phyloP scores from a whole-genome alignment of 2,797 vertebrate genomes.

The Setipinna tenuifilis region DNA sequence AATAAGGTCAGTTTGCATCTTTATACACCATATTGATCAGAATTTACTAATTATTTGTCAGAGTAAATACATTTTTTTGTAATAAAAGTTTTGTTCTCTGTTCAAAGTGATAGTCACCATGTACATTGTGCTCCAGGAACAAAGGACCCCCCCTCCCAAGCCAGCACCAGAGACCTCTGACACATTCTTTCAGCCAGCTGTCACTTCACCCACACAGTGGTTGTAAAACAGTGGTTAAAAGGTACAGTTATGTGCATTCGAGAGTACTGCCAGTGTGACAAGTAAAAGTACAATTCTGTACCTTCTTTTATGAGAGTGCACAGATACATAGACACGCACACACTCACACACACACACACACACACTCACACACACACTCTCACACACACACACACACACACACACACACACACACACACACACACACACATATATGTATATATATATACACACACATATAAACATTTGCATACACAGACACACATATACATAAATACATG shows the following conservation, averaged over 20 bases:
- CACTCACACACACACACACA: slow-evolving; percentile 46
- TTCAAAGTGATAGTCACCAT: neutral
- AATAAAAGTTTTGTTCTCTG: neutral
- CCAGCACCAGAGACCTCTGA: neutral
- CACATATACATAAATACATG: neutral
- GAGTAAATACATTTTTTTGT: no score
- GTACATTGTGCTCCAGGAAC: no score
- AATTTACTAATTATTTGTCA: no score
- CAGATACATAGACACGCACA: slow-evolving; percentile 41
- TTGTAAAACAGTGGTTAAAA: no score
- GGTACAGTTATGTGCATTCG: no score
- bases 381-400: neutral
- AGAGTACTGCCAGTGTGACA: no score
- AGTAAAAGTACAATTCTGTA: no score
- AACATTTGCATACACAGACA: neutral
- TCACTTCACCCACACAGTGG: slow-evolving; percentile 41
- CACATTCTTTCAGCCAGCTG: slow-evolving; percentile 33
- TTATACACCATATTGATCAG: no score
- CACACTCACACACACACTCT: slow-evolving; percentile 28
- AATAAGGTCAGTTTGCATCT: no score
- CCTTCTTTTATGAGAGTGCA: no score
- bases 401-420: neutral
- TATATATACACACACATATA: neutral
- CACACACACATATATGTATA: neutral
- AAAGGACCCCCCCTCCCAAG: no score